phyloP scores from a whole-genome alignment of 2,113 vertebrate species.

The Orthonyx spaldingii region DNA sequence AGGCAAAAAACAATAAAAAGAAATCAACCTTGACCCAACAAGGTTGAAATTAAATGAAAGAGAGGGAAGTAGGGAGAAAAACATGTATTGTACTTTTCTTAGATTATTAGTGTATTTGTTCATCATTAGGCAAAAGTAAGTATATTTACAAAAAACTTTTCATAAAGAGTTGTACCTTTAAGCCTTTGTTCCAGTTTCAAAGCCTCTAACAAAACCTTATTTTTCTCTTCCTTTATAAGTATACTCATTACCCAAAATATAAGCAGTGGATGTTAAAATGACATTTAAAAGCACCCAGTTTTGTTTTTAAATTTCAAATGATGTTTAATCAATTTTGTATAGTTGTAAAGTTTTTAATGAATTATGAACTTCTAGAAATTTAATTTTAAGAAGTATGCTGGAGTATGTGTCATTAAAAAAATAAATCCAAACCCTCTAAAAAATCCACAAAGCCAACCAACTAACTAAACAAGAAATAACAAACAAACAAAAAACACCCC shows the following conservation, averaged over 20 bases:
- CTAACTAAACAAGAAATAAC: neutral
- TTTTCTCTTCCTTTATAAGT: neutral
- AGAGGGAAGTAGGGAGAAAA: neutral
- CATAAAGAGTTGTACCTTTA: neutral
- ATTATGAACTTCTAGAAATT: neutral
- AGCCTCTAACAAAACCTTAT: neutral
- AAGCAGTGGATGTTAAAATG: neutral
- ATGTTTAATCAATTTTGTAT: neutral
- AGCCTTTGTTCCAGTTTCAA: neutral
- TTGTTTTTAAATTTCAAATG: neutral
- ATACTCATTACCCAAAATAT: neutral
- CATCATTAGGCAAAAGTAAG: neutral
- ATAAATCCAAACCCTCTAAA: neutral
- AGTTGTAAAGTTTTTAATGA: neutral
- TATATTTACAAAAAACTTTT: neutral
- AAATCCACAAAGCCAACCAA: neutral
- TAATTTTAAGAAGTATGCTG: neutral
- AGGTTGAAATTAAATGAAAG: neutral
- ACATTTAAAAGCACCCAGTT: neutral
- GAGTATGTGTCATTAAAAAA: neutral
- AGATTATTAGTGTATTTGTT: neutral
- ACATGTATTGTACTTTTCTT: neutral
- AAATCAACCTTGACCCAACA: neutral
- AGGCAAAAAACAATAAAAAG: neutral
- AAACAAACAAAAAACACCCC: fast-evolving